phyloP scores from a whole-genome alignment of 1,140 invertebrate species.

The Eriosoma lanigerum region DNA sequence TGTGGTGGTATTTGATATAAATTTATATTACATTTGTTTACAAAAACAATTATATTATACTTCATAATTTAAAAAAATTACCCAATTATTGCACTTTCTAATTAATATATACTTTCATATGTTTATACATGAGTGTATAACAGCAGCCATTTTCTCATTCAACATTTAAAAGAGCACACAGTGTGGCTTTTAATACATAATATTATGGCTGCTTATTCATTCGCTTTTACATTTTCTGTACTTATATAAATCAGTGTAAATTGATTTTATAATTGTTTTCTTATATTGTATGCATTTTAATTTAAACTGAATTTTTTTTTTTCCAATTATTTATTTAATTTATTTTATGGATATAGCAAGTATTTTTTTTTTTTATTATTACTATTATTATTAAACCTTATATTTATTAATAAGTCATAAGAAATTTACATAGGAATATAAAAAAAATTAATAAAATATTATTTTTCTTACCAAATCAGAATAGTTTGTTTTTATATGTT shows the following conservation, averaged over 20 bases:
- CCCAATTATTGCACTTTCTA: slow-evolving; percentile 25
- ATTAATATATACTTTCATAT: slow-evolving; percentile 28
- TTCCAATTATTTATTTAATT: slow-evolving; percentile 24
- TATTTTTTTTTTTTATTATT: too few species aligned
- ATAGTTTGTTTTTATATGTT: too few species aligned
- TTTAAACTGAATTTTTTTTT: slow-evolving; percentile 21
- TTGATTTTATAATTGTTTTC: neutral
- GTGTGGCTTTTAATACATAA: neutral
- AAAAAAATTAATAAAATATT: too few species aligned
- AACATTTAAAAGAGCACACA: neutral
- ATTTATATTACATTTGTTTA: slow-evolving; percentile 37
- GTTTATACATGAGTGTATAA: slow-evolving; percentile 1
- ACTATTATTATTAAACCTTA: too few species aligned
- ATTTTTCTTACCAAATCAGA: too few species aligned
- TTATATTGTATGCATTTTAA: slow-evolving; percentile 4
- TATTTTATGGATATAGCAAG: slow-evolving; percentile 27
- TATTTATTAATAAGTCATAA: slow-evolving; percentile 47
- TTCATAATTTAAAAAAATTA: slow-evolving; percentile 25
- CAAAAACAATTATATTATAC: slow-evolving; percentile 33
- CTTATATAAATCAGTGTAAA: slow-evolving; percentile 30
- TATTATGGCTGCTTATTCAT: neutral
- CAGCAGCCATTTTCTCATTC: slow-evolving; percentile 6
- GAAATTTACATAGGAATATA: too few species aligned
- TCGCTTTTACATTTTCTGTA: slow-evolving; percentile 21
- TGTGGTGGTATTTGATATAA: slow-evolving; percentile 31